Base-by-base conservation (phyloP, 2,888 invertebrate species). In the Miltochrista miniata region DNA sequence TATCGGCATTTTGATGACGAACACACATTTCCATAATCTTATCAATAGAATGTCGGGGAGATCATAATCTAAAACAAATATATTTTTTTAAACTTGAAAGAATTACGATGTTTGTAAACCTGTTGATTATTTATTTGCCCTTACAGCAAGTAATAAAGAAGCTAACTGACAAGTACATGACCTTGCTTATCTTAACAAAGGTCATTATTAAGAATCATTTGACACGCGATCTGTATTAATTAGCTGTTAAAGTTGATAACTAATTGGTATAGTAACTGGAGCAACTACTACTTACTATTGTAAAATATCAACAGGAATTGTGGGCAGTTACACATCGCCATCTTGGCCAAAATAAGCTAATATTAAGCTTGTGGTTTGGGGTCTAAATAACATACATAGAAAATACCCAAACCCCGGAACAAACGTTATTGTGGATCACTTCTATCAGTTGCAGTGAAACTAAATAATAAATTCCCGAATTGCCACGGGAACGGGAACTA, bases 201-300 rank as follows among this genome's bases (percentile, higher is more conserved):
- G 70, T 69, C 68, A 67, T 69, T 57, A 61, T 59, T 63, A 56
- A 59, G 64, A 61, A 53, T 50, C 55, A 59, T 48, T 68, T 51
- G 59, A 58, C 67, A 68, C 70, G 67, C 67, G 54, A 68, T 67
- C 53, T 53, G 40, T 53, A 40, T 31, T 45, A 67, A 63, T 63
- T 59, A 67, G 49, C 46, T 15, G 31, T 9, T 31, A 8, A 11
- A 31, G 31, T 54, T 51, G 43, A 46, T 39, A 42, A 36, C 37
- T 56, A 60, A 24, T 62, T 60, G 54, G n/a, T 48, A 48, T 54
- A 48, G 49, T 43, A 54, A 58, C 51, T 36, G 37, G 37, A n/a
- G 52, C 11, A 14, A 44, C 37, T n/a, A 24, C 51, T 48, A 37
- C 42, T 54, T 33, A 9, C n/a, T n/a, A n/a, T n/a, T n/a, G n/a